Evolutionary conservation across 2,888 invertebrate species (phyloP).

Genomic region (Formica aserva): DNA sequence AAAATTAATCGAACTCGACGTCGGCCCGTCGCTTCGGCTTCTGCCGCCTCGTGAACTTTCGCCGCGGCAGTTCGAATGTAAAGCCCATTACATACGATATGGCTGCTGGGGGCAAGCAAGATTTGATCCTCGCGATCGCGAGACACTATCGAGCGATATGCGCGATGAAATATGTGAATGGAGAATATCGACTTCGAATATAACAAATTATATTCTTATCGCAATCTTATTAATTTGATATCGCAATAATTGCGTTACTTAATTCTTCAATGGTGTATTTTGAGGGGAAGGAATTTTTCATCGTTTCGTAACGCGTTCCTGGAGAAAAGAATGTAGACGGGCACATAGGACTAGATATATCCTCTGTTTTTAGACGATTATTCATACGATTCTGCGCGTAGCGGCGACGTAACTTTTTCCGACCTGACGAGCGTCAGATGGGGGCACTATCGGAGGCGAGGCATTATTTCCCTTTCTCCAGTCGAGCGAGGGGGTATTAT

Average conservation of each 20-base stretch:
- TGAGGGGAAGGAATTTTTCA: background rate
- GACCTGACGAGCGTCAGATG: constrained; percentile 43
- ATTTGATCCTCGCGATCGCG: background rate
- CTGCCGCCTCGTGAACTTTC: constrained; percentile 78
- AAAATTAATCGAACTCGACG: constrained; percentile 85
- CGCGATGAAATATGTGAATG: background rate
- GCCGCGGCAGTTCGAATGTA: constrained; percentile 55
- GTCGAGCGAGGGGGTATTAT: constrained; percentile 70
- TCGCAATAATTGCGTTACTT: background rate
- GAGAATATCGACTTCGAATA: background rate
- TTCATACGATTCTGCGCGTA: constrained; percentile 24
- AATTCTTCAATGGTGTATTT: background rate
- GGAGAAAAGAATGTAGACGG: background rate
- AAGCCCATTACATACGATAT: constrained; percentile 43
- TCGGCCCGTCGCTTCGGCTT: constrained; percentile 82
- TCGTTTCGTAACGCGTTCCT: background rate
- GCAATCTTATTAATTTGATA: background rate
- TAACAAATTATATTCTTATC: background rate
- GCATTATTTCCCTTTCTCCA: constrained; percentile 74
- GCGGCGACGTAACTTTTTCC: constrained; percentile 32
- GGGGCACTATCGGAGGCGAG: constrained; percentile 60
- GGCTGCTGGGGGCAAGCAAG: background rate
- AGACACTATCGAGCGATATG: constrained; percentile 22
- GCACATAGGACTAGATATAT: background rate
- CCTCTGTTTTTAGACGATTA: constrained; percentile 1